A percentile compares a stretch with the other conserved stretches of the same genome.
These are phyloP conservation scores for Battus philenor DNA, from an alignment of 1,140 invertebrate genomes.

Conservation along the genomic window DNA sequence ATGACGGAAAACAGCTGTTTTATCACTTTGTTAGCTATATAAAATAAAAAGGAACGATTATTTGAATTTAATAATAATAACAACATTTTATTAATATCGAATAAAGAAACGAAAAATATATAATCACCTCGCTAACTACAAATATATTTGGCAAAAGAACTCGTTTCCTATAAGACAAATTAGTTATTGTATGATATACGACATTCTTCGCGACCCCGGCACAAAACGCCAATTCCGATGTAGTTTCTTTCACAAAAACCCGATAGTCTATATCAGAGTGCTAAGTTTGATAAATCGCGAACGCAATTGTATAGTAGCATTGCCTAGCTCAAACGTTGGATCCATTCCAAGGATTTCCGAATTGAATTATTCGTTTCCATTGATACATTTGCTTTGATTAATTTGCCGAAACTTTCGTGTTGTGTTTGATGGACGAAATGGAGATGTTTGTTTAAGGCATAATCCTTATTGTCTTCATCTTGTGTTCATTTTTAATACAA, in stretches of 20 bases:
- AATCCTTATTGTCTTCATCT: background rate
- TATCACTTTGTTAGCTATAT: no score
- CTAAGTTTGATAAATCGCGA: constrained; percentile 26
- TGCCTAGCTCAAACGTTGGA: constrained; percentile 28
- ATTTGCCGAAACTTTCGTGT: constrained; percentile 19
- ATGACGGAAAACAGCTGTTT: no score
- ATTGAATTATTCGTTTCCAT: constrained; percentile 35
- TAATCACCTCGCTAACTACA: constrained; percentile 20
- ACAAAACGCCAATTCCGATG: constrained; percentile 22
- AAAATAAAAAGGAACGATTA: no score
- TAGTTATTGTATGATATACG: constrained; percentile 24
- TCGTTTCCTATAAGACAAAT: constrained; percentile 30
- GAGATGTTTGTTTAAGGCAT: background rate
- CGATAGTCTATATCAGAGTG: constrained; percentile 28
- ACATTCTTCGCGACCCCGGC: constrained; percentile 27
- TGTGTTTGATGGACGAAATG: constrained; percentile 3
- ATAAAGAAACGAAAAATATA: constrained; percentile 12
- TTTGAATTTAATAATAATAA: no score
- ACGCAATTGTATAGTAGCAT: constrained; percentile 26
- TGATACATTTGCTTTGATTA: constrained; percentile 35
- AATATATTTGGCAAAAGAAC: constrained; percentile 30
- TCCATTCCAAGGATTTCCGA: constrained; percentile 29
- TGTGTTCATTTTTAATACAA: no score
- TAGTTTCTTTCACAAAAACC: constrained; percentile 18
- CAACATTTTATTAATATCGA: no score